Evolutionary conservation across 1,140 invertebrate genomes (phyloP).

Genomic region (Belonocnema kinseyi): DNA sequence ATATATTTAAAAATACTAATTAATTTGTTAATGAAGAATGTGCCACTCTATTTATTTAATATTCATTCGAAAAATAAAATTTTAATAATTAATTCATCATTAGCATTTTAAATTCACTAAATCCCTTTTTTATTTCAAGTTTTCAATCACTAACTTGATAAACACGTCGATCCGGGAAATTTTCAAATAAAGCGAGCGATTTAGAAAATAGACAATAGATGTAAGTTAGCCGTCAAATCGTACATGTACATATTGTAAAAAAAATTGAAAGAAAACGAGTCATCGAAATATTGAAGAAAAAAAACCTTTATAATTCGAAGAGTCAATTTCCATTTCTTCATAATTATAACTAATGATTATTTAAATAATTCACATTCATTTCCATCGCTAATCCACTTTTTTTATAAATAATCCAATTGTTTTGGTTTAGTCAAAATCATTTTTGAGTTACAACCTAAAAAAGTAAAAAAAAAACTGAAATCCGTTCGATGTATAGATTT

Average conservation of each 20-base stretch:
- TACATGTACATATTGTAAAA: conserved; percentile 29
- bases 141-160: conserved; percentile 1
- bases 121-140: not conserved
- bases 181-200: not conserved
- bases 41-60: not conserved
- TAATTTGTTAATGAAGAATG: no score
- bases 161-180: not conserved
- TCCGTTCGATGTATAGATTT: no score
- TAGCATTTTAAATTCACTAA: not conserved
- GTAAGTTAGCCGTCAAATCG: conserved; percentile 6
- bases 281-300: conserved; percentile 6
- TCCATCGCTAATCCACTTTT: no score
- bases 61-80: not conserved
- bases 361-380: no score
- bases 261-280: conserved; percentile 5
- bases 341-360: no score
- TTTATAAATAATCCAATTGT: no score
- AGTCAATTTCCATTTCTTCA: conserved; percentile 13
- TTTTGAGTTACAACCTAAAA: no score
- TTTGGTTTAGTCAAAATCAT: no score
- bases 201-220: conserved; percentile 19
- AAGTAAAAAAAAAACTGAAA: no score
- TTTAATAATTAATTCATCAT: not conserved
- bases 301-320: not conserved
- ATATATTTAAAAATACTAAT: no score